Evolutionary conservation across 2,888 invertebrate species (phyloP), one percentile per base, ranked within the genome.

Genomic region (Oscheius onirici): DNA sequence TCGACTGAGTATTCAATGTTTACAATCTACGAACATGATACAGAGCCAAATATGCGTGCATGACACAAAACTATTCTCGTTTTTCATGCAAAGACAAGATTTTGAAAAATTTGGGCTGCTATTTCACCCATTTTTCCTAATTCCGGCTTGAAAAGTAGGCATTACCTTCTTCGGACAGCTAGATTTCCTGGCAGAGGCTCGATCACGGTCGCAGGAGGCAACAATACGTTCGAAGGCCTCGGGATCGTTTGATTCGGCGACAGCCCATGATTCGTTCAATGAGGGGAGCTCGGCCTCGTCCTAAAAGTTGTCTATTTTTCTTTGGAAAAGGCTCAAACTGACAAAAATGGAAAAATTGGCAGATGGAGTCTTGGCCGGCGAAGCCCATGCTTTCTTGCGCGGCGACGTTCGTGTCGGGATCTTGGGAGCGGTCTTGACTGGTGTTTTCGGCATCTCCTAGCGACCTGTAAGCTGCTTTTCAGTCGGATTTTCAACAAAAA

Each of bases 231-330:
- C 40, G 17, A 55, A 49, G 20, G 73, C 57, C 1, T 71, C 72
- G 0, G 67, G 65, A 34, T 82, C 83, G 28, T 76, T 75, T 24
- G 77, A 80, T 1, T 76, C 76, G 34, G 80, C 71, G 49, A 81
- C 81, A 2, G 79, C 79, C 83, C 83, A 83, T 5, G 83, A 83
- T 13, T 69, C 73, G 72, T 83, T 79, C 51, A 80, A 67, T 8
- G 75, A 74, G 17, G 79, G 72, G 49, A 80, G 79, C 10, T 82
- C 80, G 0, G 72, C 69, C 2, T 72, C 74, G 10, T 67, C 60
- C 79, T 79, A 55, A 46, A 67, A 24, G 8, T 34, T 34, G 5
- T 34, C n/a, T 34, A 8, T 34, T 34, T 34, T 34, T 8, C 34
- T 6, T 6, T 8, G 5, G 8, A 34, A 34, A 34, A 43, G n/a